phyloP scores from a whole-genome alignment of 23 tunicate species.

The Styela plicata region DNA sequence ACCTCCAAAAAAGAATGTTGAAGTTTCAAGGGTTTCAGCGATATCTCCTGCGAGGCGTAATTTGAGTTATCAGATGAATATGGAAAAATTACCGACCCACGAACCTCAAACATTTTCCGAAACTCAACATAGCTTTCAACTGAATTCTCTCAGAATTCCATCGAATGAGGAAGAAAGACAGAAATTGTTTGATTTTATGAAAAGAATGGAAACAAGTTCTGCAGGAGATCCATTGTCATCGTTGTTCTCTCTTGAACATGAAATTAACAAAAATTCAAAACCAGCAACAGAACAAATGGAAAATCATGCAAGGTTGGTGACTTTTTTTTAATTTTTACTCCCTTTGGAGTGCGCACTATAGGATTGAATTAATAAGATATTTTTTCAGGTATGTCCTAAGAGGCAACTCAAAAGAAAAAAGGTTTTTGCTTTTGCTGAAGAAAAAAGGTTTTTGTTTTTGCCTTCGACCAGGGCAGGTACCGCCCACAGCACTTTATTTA shows the following conservation, averaged over 20 bases:
- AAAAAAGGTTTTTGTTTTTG: too few species aligned
- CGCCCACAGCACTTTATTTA: too few species aligned
- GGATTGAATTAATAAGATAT: too few species aligned
- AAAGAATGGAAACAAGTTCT: slow-evolving; percentile 14
- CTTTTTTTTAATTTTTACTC: too few species aligned
- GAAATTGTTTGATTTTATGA: slow-evolving; percentile 14
- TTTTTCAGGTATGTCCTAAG: too few species aligned
- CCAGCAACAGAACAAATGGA: not conserved
- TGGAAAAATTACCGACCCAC: not conserved
- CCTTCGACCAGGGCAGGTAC: too few species aligned
- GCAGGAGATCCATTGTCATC: slow-evolving; percentile 24
- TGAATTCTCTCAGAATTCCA: slow-evolving; percentile 10
- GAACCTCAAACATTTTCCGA: not conserved
- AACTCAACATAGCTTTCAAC: not conserved
- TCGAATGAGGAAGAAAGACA: slow-evolving; percentile 14
- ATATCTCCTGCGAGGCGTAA: not conserved
- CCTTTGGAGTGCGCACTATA: too few species aligned
- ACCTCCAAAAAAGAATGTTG: not conserved
- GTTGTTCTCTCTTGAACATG: not conserved
- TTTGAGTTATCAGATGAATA: not conserved
- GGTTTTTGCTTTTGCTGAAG: too few species aligned
- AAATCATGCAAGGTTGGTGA: too few species aligned
- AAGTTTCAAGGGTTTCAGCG: not conserved
- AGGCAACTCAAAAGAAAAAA: too few species aligned
- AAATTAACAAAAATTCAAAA: not conserved